Conservation (phyloP, 2,113 vertebrate species). For the Paramisgurnus dabryanus region DNA sequence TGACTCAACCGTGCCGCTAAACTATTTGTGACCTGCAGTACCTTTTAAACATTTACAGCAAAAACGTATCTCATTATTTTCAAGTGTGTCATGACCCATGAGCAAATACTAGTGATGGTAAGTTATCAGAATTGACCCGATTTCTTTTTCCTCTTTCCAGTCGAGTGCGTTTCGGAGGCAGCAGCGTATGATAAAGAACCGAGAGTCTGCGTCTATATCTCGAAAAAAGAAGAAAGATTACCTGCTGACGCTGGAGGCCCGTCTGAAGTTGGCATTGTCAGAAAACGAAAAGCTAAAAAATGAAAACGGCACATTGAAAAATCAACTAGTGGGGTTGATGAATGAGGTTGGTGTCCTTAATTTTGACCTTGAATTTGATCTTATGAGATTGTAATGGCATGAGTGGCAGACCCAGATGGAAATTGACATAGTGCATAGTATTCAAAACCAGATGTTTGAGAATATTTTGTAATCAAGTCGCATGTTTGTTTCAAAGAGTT, state of each 20-base stretch:
- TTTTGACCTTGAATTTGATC: neutral
- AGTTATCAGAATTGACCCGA: neutral
- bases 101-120: neutral
- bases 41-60: no score
- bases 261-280: conserved; percentile 82
- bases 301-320: conserved; percentile 89
- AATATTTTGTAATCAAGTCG: no score
- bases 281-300: conserved; percentile 89
- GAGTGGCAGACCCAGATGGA: neutral
- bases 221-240: conserved; percentile 97
- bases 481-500: neutral
- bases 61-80: neutral
- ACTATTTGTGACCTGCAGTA: neutral
- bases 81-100: no score
- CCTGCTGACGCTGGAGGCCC: conserved; percentile 84
- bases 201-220: conserved; percentile 91
- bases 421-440: neutral
- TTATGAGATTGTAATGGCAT: neutral
- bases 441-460: no score
- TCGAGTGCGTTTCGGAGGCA: conserved; percentile 83
- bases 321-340: conserved; percentile 85
- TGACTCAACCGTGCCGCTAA: neutral
- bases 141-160: conserved; percentile 60
- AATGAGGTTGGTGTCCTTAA: conserved; percentile 75
- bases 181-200: conserved; percentile 96